Percentiles rank a stretch among this genome's conserved stretches.
Evolutionary conservation across 2,113 vertebrate species (phyloP).

Genomic region (Hippoglossus stenolepis): DNA sequence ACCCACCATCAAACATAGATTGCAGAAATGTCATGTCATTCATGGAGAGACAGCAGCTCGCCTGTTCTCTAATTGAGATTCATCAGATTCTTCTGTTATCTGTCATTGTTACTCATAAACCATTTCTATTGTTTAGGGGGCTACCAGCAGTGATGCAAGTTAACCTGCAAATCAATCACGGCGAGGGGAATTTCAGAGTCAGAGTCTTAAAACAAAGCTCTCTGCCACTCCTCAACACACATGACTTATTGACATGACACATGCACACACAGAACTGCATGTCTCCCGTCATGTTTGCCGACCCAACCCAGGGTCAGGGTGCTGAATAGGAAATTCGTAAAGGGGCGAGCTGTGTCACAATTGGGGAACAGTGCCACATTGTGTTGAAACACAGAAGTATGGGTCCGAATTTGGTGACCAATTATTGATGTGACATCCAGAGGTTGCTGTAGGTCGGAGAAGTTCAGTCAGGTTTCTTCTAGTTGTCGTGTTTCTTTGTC

Average conservation of each 20-base stretch:
- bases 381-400: conserved; percentile 28
- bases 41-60: neutral
- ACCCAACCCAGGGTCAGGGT: conserved; percentile 51
- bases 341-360: conserved; percentile 6
- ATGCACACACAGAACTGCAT: neutral
- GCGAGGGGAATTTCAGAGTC: neutral
- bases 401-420: neutral
- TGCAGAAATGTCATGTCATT: neutral
- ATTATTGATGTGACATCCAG: conserved; percentile 51
- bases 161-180: conserved; percentile 40
- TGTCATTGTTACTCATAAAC: neutral
- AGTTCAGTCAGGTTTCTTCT: conserved; percentile 32
- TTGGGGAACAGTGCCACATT: conserved; percentile 50
- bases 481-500: conserved; percentile 25
- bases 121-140: conserved; percentile 5
- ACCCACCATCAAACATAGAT: no score
- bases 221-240: neutral
- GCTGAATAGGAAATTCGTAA: conserved; percentile 34
- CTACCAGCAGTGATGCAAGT: neutral
- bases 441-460: conserved; percentile 11
- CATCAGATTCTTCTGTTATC: conserved; percentile 23
- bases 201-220: conserved; percentile 24
- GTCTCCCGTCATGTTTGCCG: conserved; percentile 49
- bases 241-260: conserved; percentile 2
- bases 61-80: neutral